Base-by-base conservation (phyloP, 1,140 invertebrate species). In the Tetraneura akinire region DNA sequence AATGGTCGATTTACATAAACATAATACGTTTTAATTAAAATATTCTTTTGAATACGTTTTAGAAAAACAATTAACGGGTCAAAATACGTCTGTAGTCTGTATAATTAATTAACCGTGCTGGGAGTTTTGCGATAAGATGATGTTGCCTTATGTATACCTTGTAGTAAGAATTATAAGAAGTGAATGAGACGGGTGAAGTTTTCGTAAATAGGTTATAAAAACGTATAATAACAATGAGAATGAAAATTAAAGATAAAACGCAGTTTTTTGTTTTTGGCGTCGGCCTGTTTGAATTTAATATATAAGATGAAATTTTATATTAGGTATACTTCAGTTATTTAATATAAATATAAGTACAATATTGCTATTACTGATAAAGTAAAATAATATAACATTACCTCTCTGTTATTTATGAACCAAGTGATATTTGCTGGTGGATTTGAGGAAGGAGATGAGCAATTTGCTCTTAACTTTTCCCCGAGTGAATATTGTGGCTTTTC, bases 381-480 rank as follows among this genome's bases (percentile, higher is more conserved):
- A n/a, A n/a, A n/a, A n/a, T n/a, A n/a, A n/a, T 9, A 47, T 68
- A 9, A 68, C 3, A 68, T 9, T 47, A 94, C 93, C 89, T 89
- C 88, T 85, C 89, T 88, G 83, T 90, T 91, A 85, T 94, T 94
- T 83, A 94, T 89, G 71, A 90, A 89, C 93, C 93, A 94, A 62
- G 91, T 93, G 74, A 95, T 88, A 86, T 93, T 93, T n/a, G 92
- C 91, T 3, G 92, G 88, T 23, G 92, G 92, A 84, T 90, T 90
- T 18, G 91, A 90, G 9, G 91, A 88, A 42, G 91, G 89, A n/a
- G 91, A 90, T 29, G 90, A 90, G 85, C 92, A 94, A 85, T 92
- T 93, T 26, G 89, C 91, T 81, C 90, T 86, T 47, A 94, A 86
- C 81, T 88, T 89, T 83, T 93, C 92, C 5, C 92, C 92, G 18